Evolutionary conservation across 2,888 invertebrate genomes (phyloP).

Genomic region (Petrolisthes cinctipes): DNA sequence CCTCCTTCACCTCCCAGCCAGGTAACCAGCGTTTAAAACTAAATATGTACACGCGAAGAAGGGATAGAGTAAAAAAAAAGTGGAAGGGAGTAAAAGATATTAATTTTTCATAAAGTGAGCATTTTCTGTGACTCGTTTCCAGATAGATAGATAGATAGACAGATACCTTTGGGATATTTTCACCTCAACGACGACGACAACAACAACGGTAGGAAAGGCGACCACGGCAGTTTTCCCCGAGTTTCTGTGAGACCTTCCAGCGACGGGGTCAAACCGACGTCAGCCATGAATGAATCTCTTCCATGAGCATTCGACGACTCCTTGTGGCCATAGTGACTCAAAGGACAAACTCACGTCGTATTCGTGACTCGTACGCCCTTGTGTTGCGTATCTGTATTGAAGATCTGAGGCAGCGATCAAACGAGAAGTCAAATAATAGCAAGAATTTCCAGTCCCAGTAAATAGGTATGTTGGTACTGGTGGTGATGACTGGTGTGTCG

Average conservation of each 20-base stretch:
- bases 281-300: conserved; percentile 46
- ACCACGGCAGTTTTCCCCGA: background rate
- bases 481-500: background rate
- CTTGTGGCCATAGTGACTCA: too few relatives aligned
- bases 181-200: background rate
- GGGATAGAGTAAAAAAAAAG: background rate
- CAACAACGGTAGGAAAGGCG: background rate
- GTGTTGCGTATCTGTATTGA: too few relatives aligned
- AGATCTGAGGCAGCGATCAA: too few relatives aligned
- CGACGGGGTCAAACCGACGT: conserved; percentile 41
- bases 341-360: too few relatives aligned
- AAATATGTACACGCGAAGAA: background rate
- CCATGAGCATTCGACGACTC: conserved; percentile 23
- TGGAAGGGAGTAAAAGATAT: background rate
- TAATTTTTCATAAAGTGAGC: background rate
- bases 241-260: background rate
- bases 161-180: too few relatives aligned
- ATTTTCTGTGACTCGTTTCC: background rate
- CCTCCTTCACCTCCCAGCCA: background rate
- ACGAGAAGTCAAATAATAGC: too few relatives aligned
- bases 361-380: too few relatives aligned
- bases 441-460: too few relatives aligned
- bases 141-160: background rate
- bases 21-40: background rate
- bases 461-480: too few relatives aligned